Evolutionary conservation across 2,888 invertebrate genomes (phyloP).

Genomic region (Torymus tubicola): DNA sequence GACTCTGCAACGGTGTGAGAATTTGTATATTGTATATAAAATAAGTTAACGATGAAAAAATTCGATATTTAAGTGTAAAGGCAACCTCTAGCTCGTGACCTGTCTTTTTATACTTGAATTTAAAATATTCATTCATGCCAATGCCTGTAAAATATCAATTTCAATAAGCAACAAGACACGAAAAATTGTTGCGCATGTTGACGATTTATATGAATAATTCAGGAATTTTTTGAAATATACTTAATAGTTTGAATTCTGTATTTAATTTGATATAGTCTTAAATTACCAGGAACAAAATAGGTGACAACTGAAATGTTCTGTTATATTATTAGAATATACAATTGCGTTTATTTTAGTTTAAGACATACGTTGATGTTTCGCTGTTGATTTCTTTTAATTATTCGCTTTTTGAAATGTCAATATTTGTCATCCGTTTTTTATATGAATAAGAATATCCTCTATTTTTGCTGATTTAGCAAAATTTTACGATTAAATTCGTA

Average conservation of each 20-base stretch:
- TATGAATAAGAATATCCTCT: slow-evolving; percentile 35
- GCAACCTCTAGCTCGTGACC: slow-evolving; percentile 48
- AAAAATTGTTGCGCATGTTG: slow-evolving; percentile 13
- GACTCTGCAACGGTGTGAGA: slow-evolving; percentile 6
- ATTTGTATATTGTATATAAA: slow-evolving; percentile 41
- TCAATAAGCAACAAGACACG: slow-evolving; percentile 12
- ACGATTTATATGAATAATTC: slow-evolving; percentile 5
- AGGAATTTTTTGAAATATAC: slow-evolving; percentile 8
- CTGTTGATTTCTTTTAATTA: slow-evolving; percentile 47
- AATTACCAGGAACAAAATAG: slow-evolving; percentile 5
- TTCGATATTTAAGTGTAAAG: slow-evolving; percentile 36
- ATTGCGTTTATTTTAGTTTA: slow-evolving; percentile 38
- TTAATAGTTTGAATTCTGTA: slow-evolving; percentile 18
- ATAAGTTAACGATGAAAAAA: slow-evolving; percentile 30
- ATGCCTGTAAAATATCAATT: slow-evolving; percentile 34
- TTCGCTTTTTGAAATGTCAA: slow-evolving; percentile 47
- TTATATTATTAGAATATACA: slow-evolving; percentile 30
- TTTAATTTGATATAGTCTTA: slow-evolving; percentile 16
- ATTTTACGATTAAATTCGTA: slow-evolving; percentile 66
- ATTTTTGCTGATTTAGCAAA: slow-evolving; percentile 34
- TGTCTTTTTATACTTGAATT: slow-evolving; percentile 55
- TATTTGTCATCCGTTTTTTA: slow-evolving; percentile 40
- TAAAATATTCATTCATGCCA: slow-evolving; percentile 50
- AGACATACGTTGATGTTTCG: slow-evolving; percentile 43
- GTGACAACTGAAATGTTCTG: slow-evolving; percentile 16